phyloP scores from a whole-genome alignment of 2,797 vertebrate genomes.

The Hippopotamyrus pictus region DNA sequence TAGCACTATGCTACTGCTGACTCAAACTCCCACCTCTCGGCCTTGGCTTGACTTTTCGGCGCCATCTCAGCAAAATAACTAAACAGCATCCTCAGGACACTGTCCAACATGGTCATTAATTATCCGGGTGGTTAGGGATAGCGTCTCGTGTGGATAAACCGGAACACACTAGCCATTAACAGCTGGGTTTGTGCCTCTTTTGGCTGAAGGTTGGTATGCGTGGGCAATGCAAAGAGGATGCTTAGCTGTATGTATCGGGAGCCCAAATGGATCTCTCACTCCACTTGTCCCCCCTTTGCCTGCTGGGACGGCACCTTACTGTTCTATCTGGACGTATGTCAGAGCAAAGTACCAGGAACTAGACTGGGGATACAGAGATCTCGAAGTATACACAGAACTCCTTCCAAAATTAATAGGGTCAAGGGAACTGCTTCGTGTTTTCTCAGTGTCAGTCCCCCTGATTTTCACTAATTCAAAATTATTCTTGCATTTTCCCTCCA shows the following conservation, averaged over 20 bases:
- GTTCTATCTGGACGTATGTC: background rate
- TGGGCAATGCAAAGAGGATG: background rate
- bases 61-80: constrained; percentile 19
- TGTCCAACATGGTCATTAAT: constrained; percentile 13
- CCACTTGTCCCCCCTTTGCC: background rate
- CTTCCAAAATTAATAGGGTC: background rate
- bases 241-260: background rate
- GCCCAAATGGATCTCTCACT: background rate
- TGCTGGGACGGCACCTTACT: background rate
- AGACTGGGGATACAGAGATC: background rate
- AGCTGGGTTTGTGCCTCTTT: background rate
- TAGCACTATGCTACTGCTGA: constrained; percentile 12
- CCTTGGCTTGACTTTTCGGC: constrained; percentile 10
- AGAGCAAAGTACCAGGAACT: background rate
- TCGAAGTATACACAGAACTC: background rate
- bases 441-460: background rate
- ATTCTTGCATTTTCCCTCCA: background rate
- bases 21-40: constrained; percentile 7
- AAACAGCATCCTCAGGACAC: constrained; percentile 10
- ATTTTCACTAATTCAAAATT: background rate
- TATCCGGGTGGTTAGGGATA: constrained; percentile 2
- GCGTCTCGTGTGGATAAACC: background rate
- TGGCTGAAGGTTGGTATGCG: background rate
- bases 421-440: background rate
- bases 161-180: background rate